Percentiles rank a stretch among this genome's conserved stretches.
Evolutionary conservation across 2,113 vertebrate species (phyloP).

Genomic region (Hymenochirus boettgeri): DNA sequence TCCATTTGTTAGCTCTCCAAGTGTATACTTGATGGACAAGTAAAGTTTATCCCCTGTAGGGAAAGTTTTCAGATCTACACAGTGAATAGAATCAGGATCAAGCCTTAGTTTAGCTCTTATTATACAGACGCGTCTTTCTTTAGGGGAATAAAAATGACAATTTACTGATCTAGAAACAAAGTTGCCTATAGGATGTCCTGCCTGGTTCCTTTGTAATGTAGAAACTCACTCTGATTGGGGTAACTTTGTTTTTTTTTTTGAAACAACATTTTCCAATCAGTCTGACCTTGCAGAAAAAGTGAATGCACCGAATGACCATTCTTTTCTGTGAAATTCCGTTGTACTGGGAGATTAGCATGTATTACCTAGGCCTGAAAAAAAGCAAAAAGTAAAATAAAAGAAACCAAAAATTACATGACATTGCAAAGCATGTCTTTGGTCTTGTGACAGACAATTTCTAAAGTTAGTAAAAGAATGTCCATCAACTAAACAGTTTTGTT

Average conservation of each 20-base stretch:
- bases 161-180: background rate
- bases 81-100: slow-evolving; percentile 1
- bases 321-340: slow-evolving; percentile 45
- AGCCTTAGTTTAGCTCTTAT: slow-evolving; percentile 27
- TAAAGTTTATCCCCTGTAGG: slow-evolving; percentile 29
- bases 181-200: background rate
- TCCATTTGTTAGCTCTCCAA: background rate
- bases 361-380: slow-evolving; percentile 42
- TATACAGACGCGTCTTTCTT: background rate
- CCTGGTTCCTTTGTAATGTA: background rate
- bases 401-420: slow-evolving; percentile 59
- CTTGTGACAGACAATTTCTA: slow-evolving; percentile 61
- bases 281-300: slow-evolving; percentile 45
- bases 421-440: slow-evolving; percentile 52
- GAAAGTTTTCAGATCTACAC: slow-evolving; percentile 39
- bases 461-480: slow-evolving; percentile 60
- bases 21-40: slow-evolving; percentile 34
- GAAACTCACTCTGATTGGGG: background rate
- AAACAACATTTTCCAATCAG: slow-evolving; percentile 37
- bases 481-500: slow-evolving; percentile 59
- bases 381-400: slow-evolving; percentile 52
- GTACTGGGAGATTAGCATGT: slow-evolving; percentile 48
- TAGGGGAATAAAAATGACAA: slow-evolving; percentile 14
- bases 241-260: background rate
- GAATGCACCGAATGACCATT: slow-evolving; percentile 33